phyloP scores from a whole-genome alignment of 2,113 vertebrate genomes.

The Serilophus lunatus region DNA sequence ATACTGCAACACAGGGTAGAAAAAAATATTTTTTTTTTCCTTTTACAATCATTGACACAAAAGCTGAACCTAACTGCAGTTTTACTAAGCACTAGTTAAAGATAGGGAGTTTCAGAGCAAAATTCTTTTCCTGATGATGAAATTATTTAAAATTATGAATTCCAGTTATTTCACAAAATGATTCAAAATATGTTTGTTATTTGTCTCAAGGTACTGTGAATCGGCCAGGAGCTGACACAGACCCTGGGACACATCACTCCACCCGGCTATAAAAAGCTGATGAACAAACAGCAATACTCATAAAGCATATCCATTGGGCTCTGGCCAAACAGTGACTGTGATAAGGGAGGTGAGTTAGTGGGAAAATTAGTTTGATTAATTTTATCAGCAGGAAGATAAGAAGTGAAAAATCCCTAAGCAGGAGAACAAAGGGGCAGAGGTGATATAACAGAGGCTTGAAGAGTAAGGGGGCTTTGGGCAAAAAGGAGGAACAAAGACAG shows the following conservation, averaged over 20 bases:
- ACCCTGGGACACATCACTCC: neutral
- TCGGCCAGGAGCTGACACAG: neutral
- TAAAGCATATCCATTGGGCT: conserved; percentile 20
- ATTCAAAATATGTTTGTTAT: neutral
- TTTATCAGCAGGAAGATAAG: conserved; percentile 58
- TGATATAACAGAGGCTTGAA: neutral
- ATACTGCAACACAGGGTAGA: neutral
- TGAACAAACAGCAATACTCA: conserved; percentile 18
- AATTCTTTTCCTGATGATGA: neutral
- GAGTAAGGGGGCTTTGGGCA: neutral
- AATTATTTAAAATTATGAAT: neutral
- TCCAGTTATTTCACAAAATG: neutral
- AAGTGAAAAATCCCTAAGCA: conserved; percentile 45
- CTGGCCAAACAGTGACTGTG: conserved; percentile 28
- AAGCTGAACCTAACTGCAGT: neutral
- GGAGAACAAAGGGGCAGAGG: conserved; percentile 54
- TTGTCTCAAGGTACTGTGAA: neutral
- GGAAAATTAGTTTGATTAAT: conserved; percentile 58
- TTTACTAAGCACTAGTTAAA: neutral
- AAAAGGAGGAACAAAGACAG: neutral
- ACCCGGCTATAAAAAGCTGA: conserved; percentile 8
- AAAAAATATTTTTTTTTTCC: neutral
- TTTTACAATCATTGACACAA: neutral
- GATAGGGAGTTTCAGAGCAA: neutral
- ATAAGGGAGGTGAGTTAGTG: conserved; percentile 47